A percentile compares a stretch with the other conserved stretches of the same genome.
Conservation (phyloP, 2,113 vertebrate genomes). For the Bungarus multicinctus region DNA sequence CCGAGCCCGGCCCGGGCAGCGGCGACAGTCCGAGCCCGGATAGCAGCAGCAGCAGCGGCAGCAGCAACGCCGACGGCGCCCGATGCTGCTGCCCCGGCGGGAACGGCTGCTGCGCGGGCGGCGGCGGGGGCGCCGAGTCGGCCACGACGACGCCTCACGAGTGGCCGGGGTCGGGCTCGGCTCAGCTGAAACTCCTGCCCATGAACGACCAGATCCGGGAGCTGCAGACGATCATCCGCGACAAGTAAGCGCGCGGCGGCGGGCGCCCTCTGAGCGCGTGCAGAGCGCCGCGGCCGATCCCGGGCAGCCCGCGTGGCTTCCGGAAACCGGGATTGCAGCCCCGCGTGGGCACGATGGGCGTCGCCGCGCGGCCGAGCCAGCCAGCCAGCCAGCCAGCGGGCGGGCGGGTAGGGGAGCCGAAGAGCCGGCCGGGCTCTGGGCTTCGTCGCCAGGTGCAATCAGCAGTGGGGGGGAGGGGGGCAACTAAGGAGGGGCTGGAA, state of each 20-base stretch:
- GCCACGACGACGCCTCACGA: slow-evolving; percentile 10
- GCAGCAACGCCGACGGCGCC: neutral
- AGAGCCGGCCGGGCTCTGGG: neutral
- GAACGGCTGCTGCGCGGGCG: neutral
- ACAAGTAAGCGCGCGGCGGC: slow-evolving; percentile 75
- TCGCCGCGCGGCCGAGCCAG: neutral
- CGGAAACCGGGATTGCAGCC: neutral
- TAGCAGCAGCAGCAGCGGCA: slow-evolving; percentile 18
- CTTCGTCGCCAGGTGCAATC: neutral
- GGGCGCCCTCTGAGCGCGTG: neutral
- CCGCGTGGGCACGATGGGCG: neutral
- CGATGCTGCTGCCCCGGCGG: neutral
- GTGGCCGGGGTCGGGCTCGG: slow-evolving; percentile 37
- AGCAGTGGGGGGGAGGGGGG: neutral
- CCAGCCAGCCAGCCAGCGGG: neutral
- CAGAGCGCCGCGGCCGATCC: neutral
- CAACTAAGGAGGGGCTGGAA: neutral
- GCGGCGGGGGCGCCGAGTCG: slow-evolving; percentile 26
- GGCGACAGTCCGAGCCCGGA: slow-evolving; percentile 53
- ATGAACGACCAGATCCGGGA: slow-evolving; percentile 92
- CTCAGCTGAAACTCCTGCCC: slow-evolving; percentile 84
- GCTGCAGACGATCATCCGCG: slow-evolving; percentile 90
- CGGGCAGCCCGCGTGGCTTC: neutral
- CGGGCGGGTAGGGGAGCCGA: neutral
- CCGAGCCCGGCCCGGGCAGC: slow-evolving; percentile 55